Evolutionary conservation across 1,140 invertebrate species (phyloP).

Genomic region (Carposina sasakii): DNA sequence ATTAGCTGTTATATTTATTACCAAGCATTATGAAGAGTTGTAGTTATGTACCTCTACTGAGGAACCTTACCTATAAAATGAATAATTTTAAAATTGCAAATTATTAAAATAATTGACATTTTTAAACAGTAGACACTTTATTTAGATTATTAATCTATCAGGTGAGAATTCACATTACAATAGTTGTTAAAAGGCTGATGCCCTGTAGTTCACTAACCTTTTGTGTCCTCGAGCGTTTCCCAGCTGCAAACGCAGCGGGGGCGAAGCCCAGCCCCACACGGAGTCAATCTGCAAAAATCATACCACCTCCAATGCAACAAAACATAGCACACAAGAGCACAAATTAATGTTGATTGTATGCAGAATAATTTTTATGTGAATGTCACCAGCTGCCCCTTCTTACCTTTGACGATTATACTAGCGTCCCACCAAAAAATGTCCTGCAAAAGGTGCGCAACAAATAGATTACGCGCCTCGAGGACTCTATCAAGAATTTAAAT

Average conservation of each 20-base stretch:
- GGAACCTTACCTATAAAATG: too few relatives aligned
- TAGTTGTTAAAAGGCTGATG: conserved; percentile 1
- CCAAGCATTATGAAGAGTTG: too few relatives aligned
- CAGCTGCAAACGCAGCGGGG: conserved; percentile 88
- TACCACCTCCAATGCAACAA: conserved; percentile 18
- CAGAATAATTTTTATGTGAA: conserved; percentile 53
- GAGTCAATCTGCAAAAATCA: conserved; percentile 82
- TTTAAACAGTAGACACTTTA: too few relatives aligned
- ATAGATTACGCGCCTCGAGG: conserved; percentile 38
- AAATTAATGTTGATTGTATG: conserved; percentile 27
- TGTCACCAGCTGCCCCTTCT: conserved; percentile 47
- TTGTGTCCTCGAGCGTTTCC: conserved; percentile 76
- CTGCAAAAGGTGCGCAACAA: conserved; percentile 42
- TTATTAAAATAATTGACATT: too few relatives aligned
- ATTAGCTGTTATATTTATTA: too few relatives aligned
- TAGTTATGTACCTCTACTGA: too few relatives aligned
- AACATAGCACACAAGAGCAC: conserved; percentile 6
- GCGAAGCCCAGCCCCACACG: conserved; percentile 93
- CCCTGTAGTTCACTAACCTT: conserved; percentile 52
- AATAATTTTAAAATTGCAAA: too few relatives aligned
- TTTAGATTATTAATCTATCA: too few relatives aligned
- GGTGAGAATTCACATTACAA: too few relatives aligned
- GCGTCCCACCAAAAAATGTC: conserved; percentile 41
- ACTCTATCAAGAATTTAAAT: conserved; percentile 29
- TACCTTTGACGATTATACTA: conserved; percentile 62